Base-by-base conservation (phyloP, 2,113 vertebrate species). In the Malurus cyaneus region DNA sequence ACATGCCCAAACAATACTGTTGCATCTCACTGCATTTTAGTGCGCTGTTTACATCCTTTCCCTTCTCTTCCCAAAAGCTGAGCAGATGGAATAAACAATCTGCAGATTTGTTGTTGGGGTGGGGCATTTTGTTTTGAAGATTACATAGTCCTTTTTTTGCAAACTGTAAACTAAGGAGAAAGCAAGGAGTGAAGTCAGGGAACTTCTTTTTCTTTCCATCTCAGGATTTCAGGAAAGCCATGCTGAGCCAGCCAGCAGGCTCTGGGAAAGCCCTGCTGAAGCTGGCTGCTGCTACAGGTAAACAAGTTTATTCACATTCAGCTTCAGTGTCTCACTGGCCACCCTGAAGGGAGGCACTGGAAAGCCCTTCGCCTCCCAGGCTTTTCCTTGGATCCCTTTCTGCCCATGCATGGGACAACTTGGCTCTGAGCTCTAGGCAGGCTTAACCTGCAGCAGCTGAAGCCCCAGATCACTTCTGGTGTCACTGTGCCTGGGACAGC, bases 281-380 rank as follows among this genome's bases (percentile, higher is more conserved):
- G 79, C 60, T 92, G 92, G 53, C 66, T 24, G 66, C 61, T 73
- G 66, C 42, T 25, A 41, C 36, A 80, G 42, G 47, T 53, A 84
- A 74, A 91, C 60, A 88, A 91, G 56, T 50, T 83, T 73, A 77
- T 54, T 84, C 71, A 17, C 74, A 88, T 85, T 47, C 44, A 91
- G 77, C 80, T 66, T 50, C 20, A 74, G 49, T 0, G 0, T 72
- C 66, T 65, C 46, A 7, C 66, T 86, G 59, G 32, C 88, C 47
- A 72, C 42, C 56, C 67, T 0, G 0, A 82, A 88, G 78, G 0
- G 28, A 79, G 28, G 53, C 42, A 50, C 20, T 24, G 56, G 12
- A 86, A 82, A 70, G 19, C 28, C 18, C 50, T 72, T 62, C 73
- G 71, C 34, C 34, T 77, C 54, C 19, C 39, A 80, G 59, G 31